phyloP scores from a whole-genome alignment of 2,797 vertebrate genomes.

The Oreortyx pictus region DNA sequence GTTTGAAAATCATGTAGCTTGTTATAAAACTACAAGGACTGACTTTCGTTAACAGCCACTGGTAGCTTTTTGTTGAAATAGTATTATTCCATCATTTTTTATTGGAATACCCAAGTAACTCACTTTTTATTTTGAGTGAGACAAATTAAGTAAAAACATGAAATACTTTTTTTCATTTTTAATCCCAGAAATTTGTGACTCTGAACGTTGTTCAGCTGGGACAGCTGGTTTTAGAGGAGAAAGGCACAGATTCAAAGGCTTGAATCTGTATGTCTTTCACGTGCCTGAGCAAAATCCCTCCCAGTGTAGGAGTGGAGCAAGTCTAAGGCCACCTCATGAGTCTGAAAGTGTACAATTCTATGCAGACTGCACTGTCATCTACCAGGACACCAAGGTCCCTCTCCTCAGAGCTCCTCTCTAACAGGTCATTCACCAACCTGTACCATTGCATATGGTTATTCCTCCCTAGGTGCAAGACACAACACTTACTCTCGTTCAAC shows the following conservation, averaged over 20 bases:
- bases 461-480: too few relatives aligned
- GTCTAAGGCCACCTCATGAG: too few relatives aligned
- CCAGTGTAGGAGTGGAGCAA: too few relatives aligned
- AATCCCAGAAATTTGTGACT: neutral
- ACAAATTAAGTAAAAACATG: fast-evolving
- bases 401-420: too few relatives aligned
- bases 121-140: neutral
- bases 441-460: too few relatives aligned
- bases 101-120: neutral
- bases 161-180: neutral
- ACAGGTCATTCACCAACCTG: too few relatives aligned
- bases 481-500: too few relatives aligned
- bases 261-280: neutral
- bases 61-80: neutral
- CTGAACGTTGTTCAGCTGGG: neutral
- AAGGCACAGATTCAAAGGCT: neutral
- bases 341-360: too few relatives aligned
- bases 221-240: neutral
- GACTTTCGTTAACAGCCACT: neutral
- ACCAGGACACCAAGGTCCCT: too few relatives aligned
- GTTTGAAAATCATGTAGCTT: neutral
- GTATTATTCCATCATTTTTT: neutral
- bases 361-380: too few relatives aligned
- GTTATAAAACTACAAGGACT: neutral
- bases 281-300: too few relatives aligned